Conservation (phyloP, 2,113 vertebrate species). For the Garra rufa region DNA sequence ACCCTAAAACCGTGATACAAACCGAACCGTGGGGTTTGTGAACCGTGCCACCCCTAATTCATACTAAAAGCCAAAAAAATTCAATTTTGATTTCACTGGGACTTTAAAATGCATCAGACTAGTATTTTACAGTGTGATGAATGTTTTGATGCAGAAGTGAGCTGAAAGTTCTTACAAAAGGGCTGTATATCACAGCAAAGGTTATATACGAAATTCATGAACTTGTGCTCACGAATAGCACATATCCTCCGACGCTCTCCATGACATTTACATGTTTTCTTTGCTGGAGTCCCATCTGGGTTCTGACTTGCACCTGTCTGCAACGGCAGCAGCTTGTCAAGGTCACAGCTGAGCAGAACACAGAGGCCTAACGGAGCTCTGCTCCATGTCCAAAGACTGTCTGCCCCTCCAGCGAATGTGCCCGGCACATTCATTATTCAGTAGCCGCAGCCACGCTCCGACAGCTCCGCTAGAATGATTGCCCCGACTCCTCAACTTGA, state of each 20-base stretch:
- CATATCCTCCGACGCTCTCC: background rate
- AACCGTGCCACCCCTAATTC: too few relatives aligned
- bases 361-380: slow-evolving; percentile 15
- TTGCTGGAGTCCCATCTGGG: slow-evolving; percentile 26
- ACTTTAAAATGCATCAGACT: too few relatives aligned
- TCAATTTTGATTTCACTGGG: too few relatives aligned
- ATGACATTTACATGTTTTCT: slow-evolving; percentile 38
- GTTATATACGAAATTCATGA: background rate
- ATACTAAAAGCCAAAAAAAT: too few relatives aligned
- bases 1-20: too few relatives aligned
- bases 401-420: slow-evolving; percentile 5
- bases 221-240: background rate
- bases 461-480: slow-evolving; percentile 52
- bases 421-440: slow-evolving; percentile 50
- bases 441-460: slow-evolving; percentile 33
- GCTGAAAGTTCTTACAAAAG: background rate
- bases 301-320: slow-evolving; percentile 11
- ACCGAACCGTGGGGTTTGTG: too few relatives aligned
- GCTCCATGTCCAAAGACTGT: slow-evolving; percentile 14
- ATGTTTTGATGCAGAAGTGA: background rate
- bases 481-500: slow-evolving; percentile 48
- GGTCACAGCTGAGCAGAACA: slow-evolving; percentile 47
- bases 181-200: background rate
- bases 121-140: background rate
- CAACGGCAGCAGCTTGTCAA: slow-evolving; percentile 36